Conservation (phyloP, 2,113 vertebrate genomes). For the Notarius lentiginosus region DNA sequence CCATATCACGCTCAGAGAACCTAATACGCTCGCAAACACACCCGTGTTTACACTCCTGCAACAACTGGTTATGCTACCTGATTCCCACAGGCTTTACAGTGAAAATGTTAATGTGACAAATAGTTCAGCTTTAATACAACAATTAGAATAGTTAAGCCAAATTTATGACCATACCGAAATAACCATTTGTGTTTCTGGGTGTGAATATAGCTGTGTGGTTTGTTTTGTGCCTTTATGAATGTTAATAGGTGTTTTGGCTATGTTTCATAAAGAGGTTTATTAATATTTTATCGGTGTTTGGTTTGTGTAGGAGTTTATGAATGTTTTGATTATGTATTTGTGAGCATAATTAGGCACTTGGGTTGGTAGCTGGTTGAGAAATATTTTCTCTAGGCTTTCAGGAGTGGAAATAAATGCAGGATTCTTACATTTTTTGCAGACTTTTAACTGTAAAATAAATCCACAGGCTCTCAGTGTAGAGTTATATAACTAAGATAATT, state of each 20-base stretch:
- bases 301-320: not conserved
- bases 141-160: not conserved
- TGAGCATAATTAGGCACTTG: not conserved
- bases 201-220: not conserved
- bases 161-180: not conserved
- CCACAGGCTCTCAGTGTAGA: not conserved
- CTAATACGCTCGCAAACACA: slow-evolving; percentile 28
- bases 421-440: not conserved
- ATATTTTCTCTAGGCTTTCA: not conserved
- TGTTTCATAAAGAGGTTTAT: not conserved
- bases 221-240: not conserved
- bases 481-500: not conserved
- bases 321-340: not conserved
- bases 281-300: slow-evolving; percentile 11
- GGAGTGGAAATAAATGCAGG: not conserved
- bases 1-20: not conserved
- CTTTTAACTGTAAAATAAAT: not conserved
- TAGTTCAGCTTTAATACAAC: not conserved
- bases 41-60: slow-evolving; percentile 10
- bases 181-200: not conserved
- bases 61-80: not conserved
- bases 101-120: not conserved
- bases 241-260: not conserved
- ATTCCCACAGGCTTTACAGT: slow-evolving; percentile 1
- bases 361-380: not conserved